Conservation (phyloP, 2,888 invertebrate genomes). For the Drepanosiphum platanoidis region DNA sequence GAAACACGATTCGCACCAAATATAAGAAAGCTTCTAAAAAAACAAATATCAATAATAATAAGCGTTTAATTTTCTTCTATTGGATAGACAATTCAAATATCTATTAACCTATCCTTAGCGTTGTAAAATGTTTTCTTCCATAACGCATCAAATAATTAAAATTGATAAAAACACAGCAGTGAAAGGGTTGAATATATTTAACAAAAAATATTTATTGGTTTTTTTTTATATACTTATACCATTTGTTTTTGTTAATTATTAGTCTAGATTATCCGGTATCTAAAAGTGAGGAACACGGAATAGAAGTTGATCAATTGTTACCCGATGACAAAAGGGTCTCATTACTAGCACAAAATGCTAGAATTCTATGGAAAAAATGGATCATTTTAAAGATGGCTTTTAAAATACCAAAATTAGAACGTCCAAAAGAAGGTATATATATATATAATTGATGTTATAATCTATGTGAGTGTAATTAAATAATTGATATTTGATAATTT, state of each 20-base stretch:
- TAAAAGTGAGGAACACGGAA: slow-evolving; percentile 4
- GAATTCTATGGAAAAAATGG: slow-evolving; percentile 57
- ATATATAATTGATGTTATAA: neutral
- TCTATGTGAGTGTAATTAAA: neutral
- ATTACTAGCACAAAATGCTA: slow-evolving; percentile 21
- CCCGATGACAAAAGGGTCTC: slow-evolving; percentile 28
- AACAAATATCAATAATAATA: too few species aligned
- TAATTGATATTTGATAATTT: neutral
- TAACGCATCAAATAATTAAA: too few species aligned
- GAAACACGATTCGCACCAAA: too few species aligned
- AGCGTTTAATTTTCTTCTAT: too few species aligned
- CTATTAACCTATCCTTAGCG: too few species aligned
- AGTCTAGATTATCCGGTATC: slow-evolving; percentile 26
- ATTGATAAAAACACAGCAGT: too few species aligned
- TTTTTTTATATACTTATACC: too few species aligned
- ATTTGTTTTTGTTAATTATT: slow-evolving; percentile 2
- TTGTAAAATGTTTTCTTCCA: too few species aligned
- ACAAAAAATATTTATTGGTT: too few species aligned
- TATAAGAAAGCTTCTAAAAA: too few species aligned
- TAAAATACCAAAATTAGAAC: slow-evolving; percentile 52
- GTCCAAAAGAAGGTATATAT: slow-evolving; percentile 27
- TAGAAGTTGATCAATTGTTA: slow-evolving; percentile 42
- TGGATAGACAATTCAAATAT: too few species aligned
- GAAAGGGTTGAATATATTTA: too few species aligned
- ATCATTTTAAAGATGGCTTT: slow-evolving; percentile 43